Conservation (phyloP, 2,888 invertebrate species). For the Ochlodes sylvanus region DNA sequence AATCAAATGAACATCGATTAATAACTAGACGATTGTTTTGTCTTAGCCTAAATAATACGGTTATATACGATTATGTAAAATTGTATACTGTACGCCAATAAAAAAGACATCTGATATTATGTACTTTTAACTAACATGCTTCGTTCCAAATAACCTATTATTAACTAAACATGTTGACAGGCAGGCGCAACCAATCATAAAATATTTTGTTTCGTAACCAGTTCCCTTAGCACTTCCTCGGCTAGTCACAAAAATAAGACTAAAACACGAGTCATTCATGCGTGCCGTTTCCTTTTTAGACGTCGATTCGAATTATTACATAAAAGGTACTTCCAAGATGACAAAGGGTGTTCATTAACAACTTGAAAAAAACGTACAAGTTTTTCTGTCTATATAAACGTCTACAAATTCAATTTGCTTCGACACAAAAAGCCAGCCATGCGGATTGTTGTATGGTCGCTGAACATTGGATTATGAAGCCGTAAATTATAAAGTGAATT, state of each 20-base stretch:
- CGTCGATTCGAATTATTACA: not conserved
- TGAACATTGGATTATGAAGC: constrained; percentile 28
- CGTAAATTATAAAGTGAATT: constrained; percentile 15
- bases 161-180: no score
- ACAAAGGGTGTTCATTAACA: not conserved
- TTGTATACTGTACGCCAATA: no score
- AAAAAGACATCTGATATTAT: no score
- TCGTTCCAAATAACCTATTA: no score
- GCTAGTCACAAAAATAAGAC: not conserved
- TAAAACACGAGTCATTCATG: not conserved
- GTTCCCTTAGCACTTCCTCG: not conserved
- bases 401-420: constrained; percentile 9
- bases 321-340: not conserved
- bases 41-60: no score
- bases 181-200: not conserved
- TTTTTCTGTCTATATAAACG: not conserved
- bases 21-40: no score
- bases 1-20: no score
- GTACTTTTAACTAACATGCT: no score
- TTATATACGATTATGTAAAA: no score
- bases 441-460: constrained; percentile 13
- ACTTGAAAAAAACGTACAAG: constrained; percentile 8
- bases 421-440: not conserved
- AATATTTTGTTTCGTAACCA: not conserved
- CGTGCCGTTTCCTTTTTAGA: constrained; percentile 1